Percentiles rank a stretch among this genome's conserved stretches.
These are phyloP conservation scores for Archivesica marissinica DNA, from an alignment of 1,140 invertebrate species.

Conservation along the genomic window DNA sequence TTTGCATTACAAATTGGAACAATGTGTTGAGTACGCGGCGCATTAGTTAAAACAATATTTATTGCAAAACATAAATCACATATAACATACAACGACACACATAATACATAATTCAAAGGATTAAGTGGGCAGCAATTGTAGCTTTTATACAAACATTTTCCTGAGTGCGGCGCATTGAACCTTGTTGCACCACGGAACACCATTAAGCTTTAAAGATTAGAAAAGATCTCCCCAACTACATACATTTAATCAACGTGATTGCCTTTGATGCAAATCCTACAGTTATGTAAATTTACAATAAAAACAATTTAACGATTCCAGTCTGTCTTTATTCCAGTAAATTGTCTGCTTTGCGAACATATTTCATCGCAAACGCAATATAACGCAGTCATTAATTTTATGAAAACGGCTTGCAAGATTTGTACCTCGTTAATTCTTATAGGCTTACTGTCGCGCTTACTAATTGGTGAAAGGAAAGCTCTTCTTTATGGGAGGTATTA, in stretches of 20 bases:
- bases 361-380: constrained; percentile 55
- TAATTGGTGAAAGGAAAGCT: constrained; percentile 59
- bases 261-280: constrained; percentile 42
- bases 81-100: too few relatives aligned
- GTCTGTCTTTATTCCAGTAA: constrained; percentile 38
- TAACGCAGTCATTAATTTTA: constrained; percentile 50
- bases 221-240: neutral
- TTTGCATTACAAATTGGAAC: too few relatives aligned
- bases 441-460: constrained; percentile 38
- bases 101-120: too few relatives aligned
- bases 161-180: neutral
- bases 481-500: constrained; percentile 53
- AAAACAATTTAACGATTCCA: constrained; percentile 48
- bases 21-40: too few relatives aligned
- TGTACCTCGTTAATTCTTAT: constrained; percentile 60
- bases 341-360: constrained; percentile 41
- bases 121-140: too few relatives aligned
- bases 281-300: constrained; percentile 58
- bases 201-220: constrained; percentile 28
- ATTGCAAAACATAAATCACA: too few relatives aligned
- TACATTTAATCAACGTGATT: constrained; percentile 39
- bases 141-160: neutral
- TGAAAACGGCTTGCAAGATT: constrained; percentile 51
- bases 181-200: constrained; percentile 8
- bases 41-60: too few relatives aligned